Base-by-base conservation (phyloP, 1,140 invertebrate species). In the Trichoplusia ni region DNA sequence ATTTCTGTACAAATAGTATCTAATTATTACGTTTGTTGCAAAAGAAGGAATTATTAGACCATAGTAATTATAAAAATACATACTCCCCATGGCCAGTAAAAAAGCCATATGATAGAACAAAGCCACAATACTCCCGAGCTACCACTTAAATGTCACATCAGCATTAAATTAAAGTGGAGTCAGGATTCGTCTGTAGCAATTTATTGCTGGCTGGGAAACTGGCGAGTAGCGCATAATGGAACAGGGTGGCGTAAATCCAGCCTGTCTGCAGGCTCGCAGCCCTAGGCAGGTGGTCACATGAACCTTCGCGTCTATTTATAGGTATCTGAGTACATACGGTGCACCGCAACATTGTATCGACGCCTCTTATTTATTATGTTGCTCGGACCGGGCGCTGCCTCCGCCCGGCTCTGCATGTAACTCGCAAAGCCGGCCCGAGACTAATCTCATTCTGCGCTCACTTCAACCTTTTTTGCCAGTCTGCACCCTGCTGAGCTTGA, bases 381-480 rank as follows among this genome's bases (percentile, higher is more conserved):
- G 65, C 51, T 59, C 47, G 67, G 49, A 54, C 18, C 66, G 56
- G 64, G 58, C 61, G 67, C 59, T 56, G 63, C 56, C 70, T 64
- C 67, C 66, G 69, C 61, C 33, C 25, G 64, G 40, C 54, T 25
- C 54, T 27, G 54, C 37, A 69, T 62, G 64, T 69, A 73, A 69
- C 66, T 74, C 63, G 67, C 71, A 64, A 70, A 74, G 64, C 64
- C 68, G 67, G 25, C 37, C 14, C 38, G 54, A 56, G 61, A 64
- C 70, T 75, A 71, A 76, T 68, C 73, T 75, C 73, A 73, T 75
- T 75, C 72, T 47, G 29, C 29, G 38, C 71, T 81, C 71, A 73
- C 71, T 78, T 64, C 61, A 73, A 73, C 61, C 71, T 85, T 83
- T n/a, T 83, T 83, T 82, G 72, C 59, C 46, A 58, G 75, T 79